These are phyloP conservation scores for Colletes gigas DNA, from an alignment of 1,140 invertebrate species.

Conservation along the genomic window DNA sequence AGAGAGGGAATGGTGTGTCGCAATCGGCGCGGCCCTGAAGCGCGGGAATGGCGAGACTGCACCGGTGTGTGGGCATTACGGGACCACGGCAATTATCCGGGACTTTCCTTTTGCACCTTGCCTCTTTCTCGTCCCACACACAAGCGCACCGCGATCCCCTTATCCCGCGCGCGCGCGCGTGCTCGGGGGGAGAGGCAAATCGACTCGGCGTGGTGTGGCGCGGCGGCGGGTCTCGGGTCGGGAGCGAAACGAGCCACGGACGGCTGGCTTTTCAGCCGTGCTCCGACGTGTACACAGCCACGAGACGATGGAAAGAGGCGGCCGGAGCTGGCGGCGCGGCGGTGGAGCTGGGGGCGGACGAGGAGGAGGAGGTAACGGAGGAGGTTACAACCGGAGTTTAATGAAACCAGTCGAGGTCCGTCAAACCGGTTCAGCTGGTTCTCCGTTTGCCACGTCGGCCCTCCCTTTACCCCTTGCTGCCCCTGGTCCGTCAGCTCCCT, in stretches of 20 bases:
- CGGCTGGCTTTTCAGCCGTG: conserved; percentile 49
- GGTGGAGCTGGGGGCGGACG: conserved; percentile 9
- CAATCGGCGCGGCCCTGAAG: conserved; percentile 15
- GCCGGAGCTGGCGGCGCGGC: conserved; percentile 5
- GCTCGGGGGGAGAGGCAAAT: conserved; percentile 7
- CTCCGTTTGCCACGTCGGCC: conserved; percentile 56
- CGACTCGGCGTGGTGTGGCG: no score
- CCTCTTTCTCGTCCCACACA: conserved; percentile 19
- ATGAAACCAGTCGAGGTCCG: conserved; percentile 76
- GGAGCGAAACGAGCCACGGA: conserved; percentile 53
- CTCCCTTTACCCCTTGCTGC: conserved; percentile 36
- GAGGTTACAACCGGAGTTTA: conserved; percentile 76
- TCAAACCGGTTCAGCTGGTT: conserved; percentile 75
- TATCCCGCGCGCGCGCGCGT: no score
- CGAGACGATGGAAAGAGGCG: conserved; percentile 46
- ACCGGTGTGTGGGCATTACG: conserved; percentile 48
- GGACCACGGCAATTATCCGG: conserved; percentile 56
- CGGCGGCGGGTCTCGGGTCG: conserved; percentile 44
- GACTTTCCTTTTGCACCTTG: conserved; percentile 57
- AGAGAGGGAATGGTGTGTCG: not conserved
- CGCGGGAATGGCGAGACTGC: conserved; percentile 21
- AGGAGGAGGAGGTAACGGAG: conserved; percentile 42
- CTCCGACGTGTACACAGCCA: conserved; percentile 56
- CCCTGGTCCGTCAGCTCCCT: not conserved
- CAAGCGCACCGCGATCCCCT: not conserved